phyloP scores from a whole-genome alignment of 2,888 invertebrate genomes.

The Troides helena region DNA sequence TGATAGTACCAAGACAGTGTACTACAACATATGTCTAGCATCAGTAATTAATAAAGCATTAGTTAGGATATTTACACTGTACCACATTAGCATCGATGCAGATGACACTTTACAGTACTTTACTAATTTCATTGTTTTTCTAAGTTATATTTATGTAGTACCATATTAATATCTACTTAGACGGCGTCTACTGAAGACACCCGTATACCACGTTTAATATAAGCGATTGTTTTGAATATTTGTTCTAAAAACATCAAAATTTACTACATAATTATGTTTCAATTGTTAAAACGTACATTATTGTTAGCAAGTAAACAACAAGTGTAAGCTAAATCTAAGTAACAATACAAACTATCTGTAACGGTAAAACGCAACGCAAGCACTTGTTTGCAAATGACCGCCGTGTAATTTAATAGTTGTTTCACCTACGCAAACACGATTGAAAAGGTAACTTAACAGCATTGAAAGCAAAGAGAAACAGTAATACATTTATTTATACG shows the following conservation, averaged over 20 bases:
- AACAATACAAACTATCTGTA: constrained; percentile 10
- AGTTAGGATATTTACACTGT: too few relatives aligned
- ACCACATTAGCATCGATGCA: too few relatives aligned
- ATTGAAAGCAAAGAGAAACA: constrained; percentile 8
- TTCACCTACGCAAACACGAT: constrained; percentile 19
- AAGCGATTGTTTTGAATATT: neutral
- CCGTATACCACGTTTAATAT: neutral
- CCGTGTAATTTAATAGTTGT: constrained; percentile 27
- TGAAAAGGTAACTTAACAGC: constrained; percentile 10
- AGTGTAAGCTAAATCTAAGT: constrained; percentile 6
- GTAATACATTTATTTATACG: neutral
- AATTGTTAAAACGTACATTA: neutral
- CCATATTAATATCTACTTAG: too few relatives aligned
- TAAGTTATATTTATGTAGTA: too few relatives aligned
- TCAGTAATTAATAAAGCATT: too few relatives aligned
- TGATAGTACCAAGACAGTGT: too few relatives aligned
- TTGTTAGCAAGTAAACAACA: neutral
- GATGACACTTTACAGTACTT: too few relatives aligned
- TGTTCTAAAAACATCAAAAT: neutral
- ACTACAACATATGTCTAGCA: too few relatives aligned
- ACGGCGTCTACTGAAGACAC: too few relatives aligned
- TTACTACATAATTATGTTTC: neutral
- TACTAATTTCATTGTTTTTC: too few relatives aligned
- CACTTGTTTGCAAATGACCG: constrained; percentile 24
- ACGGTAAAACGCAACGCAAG: constrained; percentile 24